Evolutionary conservation across 2,113 vertebrate genomes (phyloP).

Genomic region (Misgurnus mizolepis): DNA sequence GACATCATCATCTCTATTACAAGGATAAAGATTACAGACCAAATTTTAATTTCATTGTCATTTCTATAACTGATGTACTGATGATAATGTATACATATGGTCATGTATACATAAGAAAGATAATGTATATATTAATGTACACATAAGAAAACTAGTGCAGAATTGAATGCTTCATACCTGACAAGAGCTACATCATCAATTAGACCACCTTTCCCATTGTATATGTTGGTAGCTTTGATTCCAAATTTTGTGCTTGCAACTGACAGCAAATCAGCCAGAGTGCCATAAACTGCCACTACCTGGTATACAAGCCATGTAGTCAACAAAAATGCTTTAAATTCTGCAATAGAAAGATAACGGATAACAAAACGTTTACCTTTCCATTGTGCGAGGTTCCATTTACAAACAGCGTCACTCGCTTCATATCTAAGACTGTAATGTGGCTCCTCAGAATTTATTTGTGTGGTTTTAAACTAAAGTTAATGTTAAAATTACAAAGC

Average conservation of each 20-base stretch:
- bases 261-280: slow-evolving; percentile 85
- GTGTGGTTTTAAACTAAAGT: not conserved
- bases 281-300: slow-evolving; percentile 90
- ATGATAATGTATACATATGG: too few species aligned
- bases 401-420: slow-evolving; percentile 86
- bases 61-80: not conserved
- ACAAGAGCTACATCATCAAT: slow-evolving; percentile 90
- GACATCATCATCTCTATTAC: slow-evolving; percentile 87
- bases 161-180: slow-evolving; percentile 69
- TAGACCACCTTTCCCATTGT: slow-evolving; percentile 89
- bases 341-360: not conserved
- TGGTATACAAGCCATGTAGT: slow-evolving; percentile 53
- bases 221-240: slow-evolving; percentile 85
- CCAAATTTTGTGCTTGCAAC: slow-evolving; percentile 87
- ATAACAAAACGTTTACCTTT: slow-evolving; percentile 68
- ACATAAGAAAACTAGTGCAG: not conserved
- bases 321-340: not conserved
- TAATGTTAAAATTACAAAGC: not conserved
- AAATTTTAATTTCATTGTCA: not conserved
- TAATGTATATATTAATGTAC: not conserved
- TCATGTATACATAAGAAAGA: not conserved
- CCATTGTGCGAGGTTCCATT: slow-evolving; percentile 84
- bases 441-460: not conserved
- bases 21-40: not conserved
- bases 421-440: slow-evolving; percentile 67